These are phyloP conservation scores for Drosophila paramelanica DNA, from an alignment of 2,888 invertebrate species.

Conservation along the genomic window DNA sequence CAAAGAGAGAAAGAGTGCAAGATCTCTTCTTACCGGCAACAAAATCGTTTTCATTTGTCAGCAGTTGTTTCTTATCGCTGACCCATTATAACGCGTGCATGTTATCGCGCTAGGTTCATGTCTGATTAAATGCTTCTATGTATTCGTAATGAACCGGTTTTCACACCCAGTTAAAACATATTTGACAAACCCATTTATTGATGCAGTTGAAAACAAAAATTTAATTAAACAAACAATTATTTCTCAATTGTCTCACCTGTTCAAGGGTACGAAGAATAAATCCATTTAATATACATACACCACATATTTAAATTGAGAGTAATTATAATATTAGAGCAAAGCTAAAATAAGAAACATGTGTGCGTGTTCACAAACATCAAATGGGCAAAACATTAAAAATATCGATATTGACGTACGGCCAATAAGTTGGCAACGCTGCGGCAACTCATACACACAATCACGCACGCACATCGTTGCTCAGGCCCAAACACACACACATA, in stretches of 20 bases:
- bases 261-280: not conserved
- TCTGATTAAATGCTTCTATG: conserved; percentile 45
- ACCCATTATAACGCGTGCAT: conserved; percentile 54
- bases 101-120: conserved; percentile 61
- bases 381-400: conserved; percentile 52
- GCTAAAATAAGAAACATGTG: conserved; percentile 7
- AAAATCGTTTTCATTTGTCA: conserved; percentile 54
- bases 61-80: conserved; percentile 61
- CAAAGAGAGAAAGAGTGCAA: conserved; percentile 36
- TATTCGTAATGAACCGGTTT: conserved; percentile 75
- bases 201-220: conserved; percentile 18
- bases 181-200: conserved; percentile 14
- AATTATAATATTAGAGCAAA: conserved; percentile 14
- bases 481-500: conserved; percentile 23
- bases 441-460: conserved; percentile 28
- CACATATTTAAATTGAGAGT: conserved; percentile 12
- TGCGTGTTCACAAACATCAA: conserved; percentile 36
- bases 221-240: conserved; percentile 41
- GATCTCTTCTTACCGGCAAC: conserved; percentile 61
- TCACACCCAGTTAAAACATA: conserved; percentile 56
- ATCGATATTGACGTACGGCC: conserved; percentile 77
- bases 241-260: conserved; percentile 44
- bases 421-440: conserved; percentile 76
- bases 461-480: conserved; percentile 4
- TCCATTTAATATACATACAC: not conserved